Evolutionary conservation across 2,888 invertebrate genomes (phyloP), one percentile per base, ranked within the genome.

Genomic region (Chrysolina americana): DNA sequence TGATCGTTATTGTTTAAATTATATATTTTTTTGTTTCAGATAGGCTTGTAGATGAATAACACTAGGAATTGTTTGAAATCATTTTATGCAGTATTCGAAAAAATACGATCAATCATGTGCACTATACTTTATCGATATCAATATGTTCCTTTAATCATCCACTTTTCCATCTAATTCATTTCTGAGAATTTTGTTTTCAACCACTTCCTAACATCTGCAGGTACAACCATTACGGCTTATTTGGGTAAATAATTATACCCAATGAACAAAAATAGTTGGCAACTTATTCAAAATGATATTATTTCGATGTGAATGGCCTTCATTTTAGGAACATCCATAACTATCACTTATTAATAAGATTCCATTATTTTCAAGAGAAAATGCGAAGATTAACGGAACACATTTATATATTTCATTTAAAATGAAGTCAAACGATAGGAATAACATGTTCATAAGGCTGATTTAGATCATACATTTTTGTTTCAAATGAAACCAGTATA

Each of bases 401-500:
- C 21, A 19, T 21, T 17, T n/a, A n/a, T 50, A 15, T 36, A 19
- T 68, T 19, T 56, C 21, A 21, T 63, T 36, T 59, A 71, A 79
- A 79, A 74, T 79, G 76, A 72, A 80, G 74, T 79, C 81, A 80
- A 81, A 78, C 79, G 68, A 78, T 70, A 70, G 70, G 28, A 48
- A 69, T 68, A 68, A 68, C 74, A 77, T 78, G 73, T 78, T 81
- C 77, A 82, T 81, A 82, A 83, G 83, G 83, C 83, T 83, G 83
- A 83, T 81, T 80, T 81, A 80, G 80, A 75, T 79, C 79, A 71
- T 80, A 81, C 75, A 74, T 74, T 76, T 75, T 74, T 78, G 65
- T 74, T 79, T 71, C 72, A 76, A 81, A 70, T 72, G 81, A 82
- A 89, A 88, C 90, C 88, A 89, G 91, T 91, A 91, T 91, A 91